Conservation (phyloP, 2,113 vertebrate genomes). For the Anolis sagrei region DNA sequence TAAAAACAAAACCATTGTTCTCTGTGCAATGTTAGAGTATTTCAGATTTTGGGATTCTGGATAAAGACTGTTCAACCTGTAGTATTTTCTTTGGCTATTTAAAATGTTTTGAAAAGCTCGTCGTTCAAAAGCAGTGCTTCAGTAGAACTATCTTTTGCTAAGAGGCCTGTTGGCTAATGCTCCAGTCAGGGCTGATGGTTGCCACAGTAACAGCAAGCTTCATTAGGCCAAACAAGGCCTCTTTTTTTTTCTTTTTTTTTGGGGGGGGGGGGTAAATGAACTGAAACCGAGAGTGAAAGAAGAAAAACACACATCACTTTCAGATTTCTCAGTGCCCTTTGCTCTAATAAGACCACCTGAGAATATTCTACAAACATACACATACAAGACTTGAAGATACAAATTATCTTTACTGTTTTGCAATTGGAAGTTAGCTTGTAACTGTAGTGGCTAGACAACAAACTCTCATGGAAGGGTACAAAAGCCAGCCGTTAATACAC, state of each 20-base stretch:
- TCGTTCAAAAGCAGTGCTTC: neutral
- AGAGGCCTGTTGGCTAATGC: neutral
- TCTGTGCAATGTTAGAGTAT: too few species aligned
- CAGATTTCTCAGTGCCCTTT: neutral
- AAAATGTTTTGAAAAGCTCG: conserved; percentile 6
- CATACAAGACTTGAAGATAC: neutral
- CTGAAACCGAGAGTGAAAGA: neutral
- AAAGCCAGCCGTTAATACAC: too few species aligned
- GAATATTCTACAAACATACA: neutral
- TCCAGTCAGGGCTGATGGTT: neutral
- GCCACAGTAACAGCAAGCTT: neutral
- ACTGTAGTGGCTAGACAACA: too few species aligned
- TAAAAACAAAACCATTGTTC: too few species aligned
- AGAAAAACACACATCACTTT: neutral
- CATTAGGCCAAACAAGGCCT: neutral
- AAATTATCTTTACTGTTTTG: neutral
- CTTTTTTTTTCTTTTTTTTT: too few species aligned
- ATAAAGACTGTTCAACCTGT: too few species aligned
- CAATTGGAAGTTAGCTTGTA: too few species aligned
- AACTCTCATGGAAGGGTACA: too few species aligned
- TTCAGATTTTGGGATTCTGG: too few species aligned
- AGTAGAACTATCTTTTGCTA: neutral
- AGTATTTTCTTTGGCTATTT: neutral
- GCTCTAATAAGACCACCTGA: neutral
- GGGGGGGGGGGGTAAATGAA: too few species aligned